phyloP scores from a whole-genome alignment of 2,888 invertebrate species.

The Cephus sareptanus region DNA sequence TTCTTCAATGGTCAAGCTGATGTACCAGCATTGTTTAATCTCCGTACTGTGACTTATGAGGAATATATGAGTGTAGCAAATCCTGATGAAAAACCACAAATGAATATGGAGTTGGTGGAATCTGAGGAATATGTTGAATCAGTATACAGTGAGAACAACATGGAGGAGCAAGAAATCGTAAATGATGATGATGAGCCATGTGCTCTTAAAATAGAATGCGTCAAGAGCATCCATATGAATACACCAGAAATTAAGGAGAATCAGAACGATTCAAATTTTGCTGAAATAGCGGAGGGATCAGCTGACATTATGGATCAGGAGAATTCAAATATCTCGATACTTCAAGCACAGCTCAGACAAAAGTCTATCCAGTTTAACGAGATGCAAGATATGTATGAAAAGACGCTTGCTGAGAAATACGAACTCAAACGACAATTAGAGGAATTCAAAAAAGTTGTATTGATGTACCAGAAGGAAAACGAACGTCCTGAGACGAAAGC shows the following conservation, averaged over 20 bases:
- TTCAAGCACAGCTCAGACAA: slow-evolving; percentile 40
- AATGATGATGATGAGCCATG: slow-evolving; percentile 29
- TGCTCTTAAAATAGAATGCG: slow-evolving; percentile 36
- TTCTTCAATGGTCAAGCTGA: slow-evolving; percentile 41
- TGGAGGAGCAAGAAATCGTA: slow-evolving; percentile 26
- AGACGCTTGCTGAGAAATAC: slow-evolving; percentile 47
- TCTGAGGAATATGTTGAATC: slow-evolving; percentile 20
- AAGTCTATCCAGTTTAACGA: slow-evolving; percentile 39
- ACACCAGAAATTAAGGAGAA: slow-evolving; percentile 24
- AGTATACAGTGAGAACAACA: slow-evolving; percentile 9
- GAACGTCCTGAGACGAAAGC: slow-evolving; percentile 36
- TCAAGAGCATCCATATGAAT: slow-evolving; percentile 31
- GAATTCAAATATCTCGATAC: slow-evolving; percentile 27
- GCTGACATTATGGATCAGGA: slow-evolving; percentile 24
- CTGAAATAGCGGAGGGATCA: slow-evolving; percentile 18
- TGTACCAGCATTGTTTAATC: slow-evolving; percentile 35
- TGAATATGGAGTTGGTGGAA: neutral
- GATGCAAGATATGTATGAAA: slow-evolving; percentile 48
- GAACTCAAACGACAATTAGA: slow-evolving; percentile 50
- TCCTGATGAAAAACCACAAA: slow-evolving; percentile 1
- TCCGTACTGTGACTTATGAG: slow-evolving; percentile 50
- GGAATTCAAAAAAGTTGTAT: slow-evolving; percentile 20
- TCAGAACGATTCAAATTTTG: slow-evolving; percentile 17
- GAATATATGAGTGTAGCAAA: slow-evolving; percentile 49
- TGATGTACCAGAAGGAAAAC: slow-evolving; percentile 27